phyloP scores from a whole-genome alignment of 1,140 invertebrate genomes.

The Thrips palmi region DNA sequence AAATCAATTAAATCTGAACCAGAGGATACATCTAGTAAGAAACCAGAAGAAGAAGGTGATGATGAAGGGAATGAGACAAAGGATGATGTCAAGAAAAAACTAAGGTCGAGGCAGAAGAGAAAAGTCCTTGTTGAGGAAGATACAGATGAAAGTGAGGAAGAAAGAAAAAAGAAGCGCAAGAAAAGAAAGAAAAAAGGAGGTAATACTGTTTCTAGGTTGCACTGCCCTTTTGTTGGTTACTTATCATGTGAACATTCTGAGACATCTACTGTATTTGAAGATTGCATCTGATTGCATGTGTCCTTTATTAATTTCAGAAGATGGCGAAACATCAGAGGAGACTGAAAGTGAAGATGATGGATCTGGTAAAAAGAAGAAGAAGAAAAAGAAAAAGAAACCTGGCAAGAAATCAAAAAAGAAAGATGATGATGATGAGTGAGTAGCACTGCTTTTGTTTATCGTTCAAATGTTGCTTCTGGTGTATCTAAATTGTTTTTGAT shows the following conservation, averaged over 20 bases:
- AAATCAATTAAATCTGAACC: constrained; percentile 2
- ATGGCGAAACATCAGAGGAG: constrained; percentile 6
- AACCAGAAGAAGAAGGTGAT: constrained; percentile 11
- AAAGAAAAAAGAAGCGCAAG: constrained; percentile 14
- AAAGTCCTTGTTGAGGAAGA: constrained; percentile 5
- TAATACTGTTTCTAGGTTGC: too few relatives aligned
- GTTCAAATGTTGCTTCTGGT: constrained; percentile 10
- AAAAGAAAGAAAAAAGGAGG: constrained; percentile 6
- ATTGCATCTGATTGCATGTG: too few relatives aligned
- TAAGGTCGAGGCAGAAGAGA: background rate
- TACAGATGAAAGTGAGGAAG: constrained; percentile 12
- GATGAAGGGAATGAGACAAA: constrained; percentile 8
- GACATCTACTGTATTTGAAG: constrained; percentile 14
- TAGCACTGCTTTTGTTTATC: constrained; percentile 7
- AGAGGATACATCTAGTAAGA: background rate
- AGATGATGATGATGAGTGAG: constrained; percentile 12
- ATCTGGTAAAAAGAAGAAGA: constrained; percentile 16
- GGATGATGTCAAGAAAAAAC: constrained; percentile 6
- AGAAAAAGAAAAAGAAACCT: constrained; percentile 9
- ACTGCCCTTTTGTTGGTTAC: too few relatives aligned
- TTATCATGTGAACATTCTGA: too few relatives aligned
- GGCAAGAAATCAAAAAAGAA: constrained; percentile 17
- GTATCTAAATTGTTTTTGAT: constrained; percentile 12
- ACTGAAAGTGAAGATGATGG: constrained; percentile 9
- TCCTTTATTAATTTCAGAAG: constrained; percentile 5